Base-by-base conservation (phyloP, 37 sponge, comb jelly and placozoan genomes). In the Geodia barretti region DNA sequence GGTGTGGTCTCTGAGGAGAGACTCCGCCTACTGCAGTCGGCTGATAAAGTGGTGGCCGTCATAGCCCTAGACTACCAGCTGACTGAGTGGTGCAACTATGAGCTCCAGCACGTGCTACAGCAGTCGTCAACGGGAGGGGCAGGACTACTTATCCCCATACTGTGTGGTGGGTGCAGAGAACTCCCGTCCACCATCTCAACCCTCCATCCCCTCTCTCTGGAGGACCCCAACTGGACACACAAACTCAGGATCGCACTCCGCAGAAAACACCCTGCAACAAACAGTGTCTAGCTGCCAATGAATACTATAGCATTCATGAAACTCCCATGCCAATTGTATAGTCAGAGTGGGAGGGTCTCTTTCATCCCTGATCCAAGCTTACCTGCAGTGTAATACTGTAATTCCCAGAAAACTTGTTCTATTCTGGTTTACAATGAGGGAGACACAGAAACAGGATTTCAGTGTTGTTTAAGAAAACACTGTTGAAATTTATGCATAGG, bases 71-170 rank as follows among this genome's bases (percentile, higher is more conserved):
- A 82, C 66, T 82, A 82, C 54, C 5, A 41, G 0, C 34, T 31
- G 2, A 74, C 83, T 5, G 47, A 31, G 29, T 82, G 83, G 83
- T 82, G 83, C 64, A 20, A 7, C 0, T 82, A 82, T 29, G 83
- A 82, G 30, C 83, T 82, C 3, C 32, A 41, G 32, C 83, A 82
- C 39, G 73, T 74, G 9, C 63, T 82, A 9, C 40, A 73, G 66
- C 47, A 82, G 37, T 74, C 83, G 19, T 3, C 42, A 0, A n/a
- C n/a, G n/a, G 54, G 73, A 34, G 28, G 65, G 21, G 30, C 39
- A 9, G 83, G 83, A 1, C 60, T 43, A 54, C 25, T 82, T 43
- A 72, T 82, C 47, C 83, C 83, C 43, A 82, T 82, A 5, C 5
- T 73, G 43, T 28, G 14, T 11, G 83, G 64, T 62, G 67, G 65